Base-by-base conservation (phyloP, 2,797 vertebrate species). In the Betta splendens region DNA sequence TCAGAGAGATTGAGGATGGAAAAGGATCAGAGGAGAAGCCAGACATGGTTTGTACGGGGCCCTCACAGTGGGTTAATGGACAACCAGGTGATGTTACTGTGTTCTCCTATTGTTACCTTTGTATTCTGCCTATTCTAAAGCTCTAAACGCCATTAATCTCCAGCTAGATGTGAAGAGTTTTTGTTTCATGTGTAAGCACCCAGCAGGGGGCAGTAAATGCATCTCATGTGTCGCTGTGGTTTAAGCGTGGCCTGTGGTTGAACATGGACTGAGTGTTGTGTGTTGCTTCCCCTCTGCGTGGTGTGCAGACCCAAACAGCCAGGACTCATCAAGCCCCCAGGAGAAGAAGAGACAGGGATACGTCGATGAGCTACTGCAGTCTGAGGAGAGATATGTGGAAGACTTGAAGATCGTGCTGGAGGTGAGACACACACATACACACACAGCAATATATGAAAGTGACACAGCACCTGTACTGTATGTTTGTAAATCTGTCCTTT, bases 271-370 rank as follows among this genome's bases (percentile, higher is more conserved):
- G 9, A 4, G 16, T 16, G 42, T 21, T 74, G 20, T 64, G 45
- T 57, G 46, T 57, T 46, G 20, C 5, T 72, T 11, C 17, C 60
- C 11, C 59, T 36, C n/a, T 69, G 32, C 80, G 98, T 97, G 96
- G 95, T 96, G 94, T 79, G 94, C 96, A 16, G 93, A 97, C 64
- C 92, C 96, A 44, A 93, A 93, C 20, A 94, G 93, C 64, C 91
- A 97, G 75, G 95, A 97, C 77, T 92, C 94, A 0, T 87, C 98
- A 94, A 93, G 92, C 22, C 92, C 94, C 0, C 91, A 91, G 72
- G 97, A 99, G 86, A 94, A 95, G 85, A 98, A 98, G 47, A 91
- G 96, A 44, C 97, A 99, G 84, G 97, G 95, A 57, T 98, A 98
- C 82, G 96, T 98, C 56, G 94, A 98, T 0, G 97, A 99, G 72